Conservation (phyloP, 2,888 invertebrate genomes). For the Lepidonotus clava region DNA sequence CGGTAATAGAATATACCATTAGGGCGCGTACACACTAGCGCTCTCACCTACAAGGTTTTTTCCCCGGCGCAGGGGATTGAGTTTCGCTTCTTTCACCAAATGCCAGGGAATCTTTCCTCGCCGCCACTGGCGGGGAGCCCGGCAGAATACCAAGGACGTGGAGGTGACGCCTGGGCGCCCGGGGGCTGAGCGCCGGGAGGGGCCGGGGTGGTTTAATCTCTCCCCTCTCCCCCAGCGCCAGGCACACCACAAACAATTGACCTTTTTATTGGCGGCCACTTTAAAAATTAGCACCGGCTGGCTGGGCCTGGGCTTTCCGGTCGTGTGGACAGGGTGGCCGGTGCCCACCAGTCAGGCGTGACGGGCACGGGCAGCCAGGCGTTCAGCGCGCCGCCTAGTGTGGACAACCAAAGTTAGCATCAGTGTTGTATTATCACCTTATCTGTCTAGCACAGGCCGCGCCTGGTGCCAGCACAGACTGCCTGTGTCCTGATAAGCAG, state of each 20-base stretch:
- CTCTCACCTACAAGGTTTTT: too few relatives aligned
- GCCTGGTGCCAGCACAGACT: background rate
- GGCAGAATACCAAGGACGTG: too few relatives aligned
- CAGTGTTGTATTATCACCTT: slow-evolving; percentile 21
- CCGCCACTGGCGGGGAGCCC: background rate
- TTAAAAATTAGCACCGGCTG: slow-evolving; percentile 18
- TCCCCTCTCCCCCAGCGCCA: background rate
- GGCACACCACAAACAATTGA: slow-evolving; percentile 2
- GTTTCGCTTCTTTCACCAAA: too few relatives aligned
- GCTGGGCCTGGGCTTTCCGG: background rate
- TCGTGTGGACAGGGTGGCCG: background rate
- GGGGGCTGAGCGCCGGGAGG: too few relatives aligned
- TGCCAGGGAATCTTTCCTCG: too few relatives aligned
- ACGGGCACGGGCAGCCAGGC: background rate
- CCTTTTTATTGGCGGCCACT: slow-evolving; percentile 27
- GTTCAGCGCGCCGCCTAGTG: background rate
- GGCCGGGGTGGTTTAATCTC: background rate
- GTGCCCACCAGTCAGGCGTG: background rate
- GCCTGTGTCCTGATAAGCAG: background rate
- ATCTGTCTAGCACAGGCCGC: background rate
- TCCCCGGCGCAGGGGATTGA: too few relatives aligned
- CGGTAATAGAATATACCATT: background rate
- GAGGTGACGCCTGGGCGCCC: too few relatives aligned
- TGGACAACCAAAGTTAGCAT: background rate
- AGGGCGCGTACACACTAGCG: background rate